Base-by-base conservation (phyloP, 1,140 invertebrate genomes). In the Venturia canescens region DNA sequence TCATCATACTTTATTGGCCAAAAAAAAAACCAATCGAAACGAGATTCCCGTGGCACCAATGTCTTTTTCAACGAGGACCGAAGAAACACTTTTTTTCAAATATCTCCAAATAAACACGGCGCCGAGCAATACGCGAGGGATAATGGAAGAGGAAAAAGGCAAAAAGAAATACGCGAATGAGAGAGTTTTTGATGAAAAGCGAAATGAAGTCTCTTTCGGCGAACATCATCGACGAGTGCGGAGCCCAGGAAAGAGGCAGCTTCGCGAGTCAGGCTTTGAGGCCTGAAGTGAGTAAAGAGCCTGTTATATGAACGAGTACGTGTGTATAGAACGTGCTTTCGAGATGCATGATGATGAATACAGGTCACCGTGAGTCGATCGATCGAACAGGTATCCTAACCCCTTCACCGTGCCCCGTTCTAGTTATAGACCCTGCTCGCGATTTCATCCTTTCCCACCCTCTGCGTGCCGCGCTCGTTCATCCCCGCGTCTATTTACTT, bases 311-410 rank as follows among this genome's bases (percentile, higher is more conserved):
- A 26, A 27, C 23, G 27, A 27, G 60, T 63, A 63, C 9, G 23
- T 26, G 13, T 26, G 23, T 26, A 63, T 21, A 26, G 21, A 15
- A 26, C 27, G 16, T 23, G 23, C 60, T 63, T 26, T 63, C 60
- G 44, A 69, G 66, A 53, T 79, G 27, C 63, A 27, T 66, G 70
- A 77, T n/a, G 57, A 66, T 67, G 60, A 81, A 78, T 78, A 53
- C 74, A 50, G 80, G 80, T 81, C 80, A 81, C 67, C 63, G 44
- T 38, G 34, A 53, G 78, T 78, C 80, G 75, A 81, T 81, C 66
- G 74, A 81, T 81, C 70, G 74, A 72, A 48, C 16, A 53, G 66
- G 44, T 76, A 63, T 29, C 23, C 18, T 71, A 53, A n/a, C 15
- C 34, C 18, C 66, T 67, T 76, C 31, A 21, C 76, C 27, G 21